phyloP scores from a whole-genome alignment of 2,888 invertebrate species.

The Vesta saturnalis region DNA sequence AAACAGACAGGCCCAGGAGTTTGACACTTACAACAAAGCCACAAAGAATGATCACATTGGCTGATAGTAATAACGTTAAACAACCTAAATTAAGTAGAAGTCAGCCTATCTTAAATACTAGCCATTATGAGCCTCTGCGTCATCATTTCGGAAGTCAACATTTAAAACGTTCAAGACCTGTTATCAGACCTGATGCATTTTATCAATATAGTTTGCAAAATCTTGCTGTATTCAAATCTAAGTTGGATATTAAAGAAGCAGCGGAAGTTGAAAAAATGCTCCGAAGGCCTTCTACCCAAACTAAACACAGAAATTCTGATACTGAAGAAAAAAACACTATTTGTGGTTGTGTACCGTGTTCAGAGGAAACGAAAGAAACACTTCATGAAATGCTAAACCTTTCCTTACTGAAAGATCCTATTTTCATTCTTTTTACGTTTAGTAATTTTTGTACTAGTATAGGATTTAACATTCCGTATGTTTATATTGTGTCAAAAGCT shows the following conservation, averaged over 20 bases:
- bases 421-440: conserved; percentile 89
- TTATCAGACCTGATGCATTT: conserved; percentile 88
- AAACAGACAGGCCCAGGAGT: background rate
- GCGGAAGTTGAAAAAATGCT: conserved; percentile 50
- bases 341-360: conserved; percentile 69
- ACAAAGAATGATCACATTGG: too few species aligned
- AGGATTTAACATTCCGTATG: conserved; percentile 94
- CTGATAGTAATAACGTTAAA: background rate
- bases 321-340: conserved; percentile 39
- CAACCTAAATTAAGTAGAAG: conserved; percentile 65
- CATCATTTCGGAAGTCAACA: conserved; percentile 65
- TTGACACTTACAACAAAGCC: background rate
- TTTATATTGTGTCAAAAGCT: conserved; percentile 83
- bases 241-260: conserved; percentile 47
- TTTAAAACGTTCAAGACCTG: conserved; percentile 67
- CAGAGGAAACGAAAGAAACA: conserved; percentile 76
- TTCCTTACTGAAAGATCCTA: conserved; percentile 81
- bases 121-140: conserved; percentile 50
- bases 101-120: conserved; percentile 72
- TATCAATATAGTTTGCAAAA: conserved; percentile 80
- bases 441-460: conserved; percentile 97
- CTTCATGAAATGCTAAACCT: conserved; percentile 87
- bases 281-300: conserved; percentile 45
- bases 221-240: conserved; percentile 56
- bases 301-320: conserved; percentile 33